Conservation (phyloP, 2,888 invertebrate species). For the Macrophya alboannulata region DNA sequence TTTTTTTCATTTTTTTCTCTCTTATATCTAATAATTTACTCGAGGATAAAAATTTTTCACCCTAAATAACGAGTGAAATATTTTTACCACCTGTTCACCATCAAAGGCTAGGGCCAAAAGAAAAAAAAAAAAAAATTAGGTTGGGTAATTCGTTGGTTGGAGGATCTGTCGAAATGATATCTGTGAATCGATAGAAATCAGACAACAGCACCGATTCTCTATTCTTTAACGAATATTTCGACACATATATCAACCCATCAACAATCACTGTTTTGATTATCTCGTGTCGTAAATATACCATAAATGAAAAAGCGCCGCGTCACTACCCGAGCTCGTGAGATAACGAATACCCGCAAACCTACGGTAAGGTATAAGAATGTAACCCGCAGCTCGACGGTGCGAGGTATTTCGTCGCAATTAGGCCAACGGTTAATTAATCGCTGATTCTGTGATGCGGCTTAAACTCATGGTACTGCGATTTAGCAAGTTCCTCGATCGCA, state of each 20-base stretch:
- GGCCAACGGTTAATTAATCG: slow-evolving; percentile 51
- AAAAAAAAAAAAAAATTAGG: too few relatives aligned
- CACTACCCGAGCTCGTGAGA: slow-evolving; percentile 3
- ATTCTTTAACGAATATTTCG: slow-evolving; percentile 43
- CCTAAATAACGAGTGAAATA: slow-evolving; percentile 27
- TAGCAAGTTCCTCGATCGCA: slow-evolving; percentile 1
- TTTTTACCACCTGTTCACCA: neutral
- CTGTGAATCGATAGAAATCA: slow-evolving; percentile 27
- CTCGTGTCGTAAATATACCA: slow-evolving; percentile 45
- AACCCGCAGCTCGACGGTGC: neutral
- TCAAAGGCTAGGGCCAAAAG: too few relatives aligned
- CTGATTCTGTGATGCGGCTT: slow-evolving; percentile 28
- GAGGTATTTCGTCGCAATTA: slow-evolving; percentile 51
- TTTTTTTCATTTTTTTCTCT: too few relatives aligned
- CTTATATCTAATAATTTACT: slow-evolving; percentile 15
- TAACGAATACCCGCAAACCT: slow-evolving; percentile 9
- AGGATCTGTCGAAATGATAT: slow-evolving; percentile 21
- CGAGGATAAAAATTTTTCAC: neutral
- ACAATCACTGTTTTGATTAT: slow-evolving; percentile 51
- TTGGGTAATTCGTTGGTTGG: slow-evolving; percentile 1
- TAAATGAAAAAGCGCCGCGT: slow-evolving; percentile 47
- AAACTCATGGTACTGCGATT: neutral
- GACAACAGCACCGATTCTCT: slow-evolving; percentile 15
- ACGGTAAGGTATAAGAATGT: slow-evolving; percentile 30
- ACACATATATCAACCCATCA: slow-evolving; percentile 10